Percentiles rank a stretch among this genome's conserved stretches.
These are phyloP conservation scores for Sialia sialis DNA, from an alignment of 2,113 vertebrate genomes.

Conservation along the genomic window DNA sequence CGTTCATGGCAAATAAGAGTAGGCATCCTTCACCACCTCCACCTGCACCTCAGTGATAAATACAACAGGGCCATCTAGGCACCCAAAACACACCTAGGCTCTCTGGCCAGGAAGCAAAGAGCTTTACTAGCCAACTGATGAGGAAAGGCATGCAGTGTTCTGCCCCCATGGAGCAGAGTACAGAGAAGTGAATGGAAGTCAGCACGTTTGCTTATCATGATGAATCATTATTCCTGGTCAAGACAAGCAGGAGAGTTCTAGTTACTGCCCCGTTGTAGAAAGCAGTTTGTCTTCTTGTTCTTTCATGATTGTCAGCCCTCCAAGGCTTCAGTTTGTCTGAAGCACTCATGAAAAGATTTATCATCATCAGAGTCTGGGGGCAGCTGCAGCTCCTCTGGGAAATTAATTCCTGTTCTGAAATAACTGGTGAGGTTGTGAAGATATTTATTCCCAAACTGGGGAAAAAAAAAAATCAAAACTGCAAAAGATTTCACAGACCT, in stretches of 20 bases:
- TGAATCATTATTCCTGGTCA: background rate
- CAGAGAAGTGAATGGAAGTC: background rate
- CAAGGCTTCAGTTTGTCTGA: background rate
- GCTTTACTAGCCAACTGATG: background rate
- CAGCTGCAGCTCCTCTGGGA: background rate
- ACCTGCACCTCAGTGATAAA: background rate
- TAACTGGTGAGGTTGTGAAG: background rate
- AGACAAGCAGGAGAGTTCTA: background rate
- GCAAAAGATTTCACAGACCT: background rate
- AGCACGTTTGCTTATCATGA: background rate
- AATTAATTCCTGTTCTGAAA: conserved; percentile 20
- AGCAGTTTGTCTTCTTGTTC: background rate
- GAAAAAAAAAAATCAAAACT: background rate
- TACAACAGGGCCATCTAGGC: background rate
- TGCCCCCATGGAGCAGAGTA: background rate
- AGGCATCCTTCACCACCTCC: background rate
- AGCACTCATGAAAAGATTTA: background rate
- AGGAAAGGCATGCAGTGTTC: background rate
- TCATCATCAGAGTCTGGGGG: background rate
- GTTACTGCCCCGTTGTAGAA: background rate
- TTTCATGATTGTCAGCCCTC: background rate
- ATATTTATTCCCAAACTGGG: background rate
- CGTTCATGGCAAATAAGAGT: background rate
- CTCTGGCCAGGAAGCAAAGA: background rate
- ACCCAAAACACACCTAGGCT: background rate